A percentile compares a stretch with the other conserved stretches of the same genome.
phyloP scores from a whole-genome alignment of 2,113 vertebrate species.

The Dicaeum eximium region DNA sequence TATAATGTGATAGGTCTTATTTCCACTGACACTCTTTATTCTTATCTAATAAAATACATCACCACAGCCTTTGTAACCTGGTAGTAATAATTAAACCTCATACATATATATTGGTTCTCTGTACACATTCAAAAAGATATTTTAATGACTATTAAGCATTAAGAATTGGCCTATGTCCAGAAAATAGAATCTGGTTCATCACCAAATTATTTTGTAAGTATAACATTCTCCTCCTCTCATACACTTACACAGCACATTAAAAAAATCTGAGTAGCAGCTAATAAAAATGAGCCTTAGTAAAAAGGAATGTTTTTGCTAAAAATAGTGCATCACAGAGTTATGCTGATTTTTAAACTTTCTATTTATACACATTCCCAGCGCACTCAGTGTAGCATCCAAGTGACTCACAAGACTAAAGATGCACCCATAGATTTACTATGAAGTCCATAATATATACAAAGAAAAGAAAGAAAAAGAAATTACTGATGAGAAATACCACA shows the following conservation, averaged over 20 bases:
- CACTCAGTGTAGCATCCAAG: not conserved
- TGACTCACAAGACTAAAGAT: not conserved
- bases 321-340: not conserved
- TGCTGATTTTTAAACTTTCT: not conserved
- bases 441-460: not conserved
- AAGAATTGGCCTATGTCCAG: not conserved
- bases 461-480: not conserved
- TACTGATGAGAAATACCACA: not conserved
- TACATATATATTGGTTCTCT: not conserved
- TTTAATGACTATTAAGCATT: conserved; percentile 32
- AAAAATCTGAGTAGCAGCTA: not conserved
- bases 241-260: not conserved
- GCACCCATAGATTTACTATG: not conserved
- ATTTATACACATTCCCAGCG: not conserved
- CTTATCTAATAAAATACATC: conserved; percentile 47
- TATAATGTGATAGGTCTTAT: conserved; percentile 65
- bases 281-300: not conserved
- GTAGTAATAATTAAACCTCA: conserved; percentile 55
- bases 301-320: not conserved
- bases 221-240: not conserved
- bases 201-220: conserved; percentile 1
- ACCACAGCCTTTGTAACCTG: not conserved
- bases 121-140: conserved; percentile 2
- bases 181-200: not conserved
- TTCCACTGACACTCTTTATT: conserved; percentile 63